Base-by-base conservation (phyloP, 1,140 invertebrate species). In the Trichonephila clavata region DNA sequence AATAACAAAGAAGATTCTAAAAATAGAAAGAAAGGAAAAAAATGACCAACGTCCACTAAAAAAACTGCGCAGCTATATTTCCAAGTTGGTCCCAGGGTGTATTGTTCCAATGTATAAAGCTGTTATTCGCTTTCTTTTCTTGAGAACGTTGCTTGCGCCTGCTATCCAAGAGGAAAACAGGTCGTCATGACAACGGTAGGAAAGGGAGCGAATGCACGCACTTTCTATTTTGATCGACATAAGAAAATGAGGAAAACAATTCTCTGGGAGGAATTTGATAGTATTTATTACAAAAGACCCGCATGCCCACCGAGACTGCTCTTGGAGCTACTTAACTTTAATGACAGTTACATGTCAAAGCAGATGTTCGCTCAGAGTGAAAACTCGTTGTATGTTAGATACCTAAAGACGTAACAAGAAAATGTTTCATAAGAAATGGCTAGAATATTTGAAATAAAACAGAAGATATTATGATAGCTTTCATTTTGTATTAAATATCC, bases 281-380 rank as follows among this genome's bases (percentile, higher is more conserved):
- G 80, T 83, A 83, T 83, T 83, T 83, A 83, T 57, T 83, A 83
- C 80, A 43, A 83, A 57, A 21, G 80, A 16, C 27, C 43, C 13
- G 21, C 20, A 50, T 50, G 8, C 39, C 68, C 24, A 3, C 14
- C 68, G 68, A 32, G 68, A 32, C 27, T 27, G 13, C 4, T 71
- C 2, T 8, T 5, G 27, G 3, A 32, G 27, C 68, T 27, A 71
- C 14, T 71, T 71, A 71, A 10, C 27, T 71, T 24, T 71, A 71
- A 71, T 27, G 68, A 71, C 16, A 71, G 68, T 16, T 32, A 71
- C 68, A 27, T 71, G 68, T 27, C 14, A 4, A 16, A 71, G 68
- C 68, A 71, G 68, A 71, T 32, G 27, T 24, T 16, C 27, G 13
- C 14, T 16, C 0, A 1, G 32, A 71, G 24, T 71, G 68, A 32